phyloP scores from a whole-genome alignment of 2,888 invertebrate species.

The Cryptus viduatorius region DNA sequence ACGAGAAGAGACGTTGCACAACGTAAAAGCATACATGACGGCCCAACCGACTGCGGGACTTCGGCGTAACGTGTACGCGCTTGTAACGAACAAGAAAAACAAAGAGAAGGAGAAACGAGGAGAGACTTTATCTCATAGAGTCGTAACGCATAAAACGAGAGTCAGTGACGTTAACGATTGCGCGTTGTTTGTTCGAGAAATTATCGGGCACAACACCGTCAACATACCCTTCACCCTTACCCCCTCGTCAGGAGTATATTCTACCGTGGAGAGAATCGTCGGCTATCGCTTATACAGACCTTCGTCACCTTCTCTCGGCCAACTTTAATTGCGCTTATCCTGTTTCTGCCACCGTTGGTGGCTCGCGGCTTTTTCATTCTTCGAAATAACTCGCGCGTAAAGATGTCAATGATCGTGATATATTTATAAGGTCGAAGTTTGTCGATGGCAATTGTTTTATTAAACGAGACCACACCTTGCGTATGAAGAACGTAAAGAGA shows the following conservation, averaged over 20 bases:
- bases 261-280: conserved; percentile 33
- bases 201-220: conserved; percentile 69
- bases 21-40: conserved; percentile 38
- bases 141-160: conserved; percentile 79
- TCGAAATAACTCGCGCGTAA: not conserved
- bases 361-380: not conserved
- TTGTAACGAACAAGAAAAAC: conserved; percentile 20
- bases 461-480: no score
- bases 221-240: not conserved
- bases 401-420: not conserved
- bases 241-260: conserved; percentile 2
- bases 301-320: conserved; percentile 38
- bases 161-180: conserved; percentile 78
- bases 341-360: conserved; percentile 16
- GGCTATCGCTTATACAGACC: conserved; percentile 13
- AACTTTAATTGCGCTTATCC: conserved; percentile 69
- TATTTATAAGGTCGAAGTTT: no score
- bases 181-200: conserved; percentile 76
- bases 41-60: conserved; percentile 24
- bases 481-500: no score
- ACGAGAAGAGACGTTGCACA: conserved; percentile 39
- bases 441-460: no score
- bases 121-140: conserved; percentile 71
- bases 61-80: not conserved
- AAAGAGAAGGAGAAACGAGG: conserved; percentile 45